Evolutionary conservation across 2,797 vertebrate species (phyloP), one percentile per base, ranked within the genome.

Genomic region (Cuculus canorus): DNA sequence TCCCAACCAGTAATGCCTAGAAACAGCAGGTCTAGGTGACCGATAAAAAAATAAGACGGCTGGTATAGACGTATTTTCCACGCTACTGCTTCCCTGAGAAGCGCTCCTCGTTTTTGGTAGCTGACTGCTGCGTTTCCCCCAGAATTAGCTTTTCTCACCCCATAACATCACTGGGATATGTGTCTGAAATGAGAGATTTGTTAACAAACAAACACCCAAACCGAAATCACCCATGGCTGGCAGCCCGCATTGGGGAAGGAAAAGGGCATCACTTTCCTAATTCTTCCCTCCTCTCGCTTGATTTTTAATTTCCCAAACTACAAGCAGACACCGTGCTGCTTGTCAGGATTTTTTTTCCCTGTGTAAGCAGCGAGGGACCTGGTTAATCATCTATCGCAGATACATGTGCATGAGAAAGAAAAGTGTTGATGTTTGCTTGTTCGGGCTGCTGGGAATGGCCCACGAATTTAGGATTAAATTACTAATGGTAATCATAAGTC

Each of bases 341-440:
- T 25, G 73, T 53, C 69, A 65, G 82, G 72, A 17, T 13, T 85
- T 69, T 71, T 68, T 75, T 68, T 22, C 61, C 59, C 73, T 22
- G 41, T 57, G 90, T 80, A 86, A 91, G 87, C 87, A 87, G 66
- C 37, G 52, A 85, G 90, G 73, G 85, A 94, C 97, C 96, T 98
- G 98, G 98, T 99, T 99, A 99, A 99, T 99, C 98, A 98, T 99
- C 98, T 98, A 98, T 98, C 98, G 98, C 98, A 97, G 98, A 98
- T 98, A 96, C 93, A 95, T 96, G 98, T 97, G 98, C 98, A 98
- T 98, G 98, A 98, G 98, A 97, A 98, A 96, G 98, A 97, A 98
- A 98, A 98, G 97, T 98, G 98, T 98, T 96, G 98, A 98, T 98
- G 98, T 97, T 97, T 98, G 98, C 98, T 98, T 96, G 97, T 98